phyloP scores from a whole-genome alignment of 1,140 invertebrate species.

The Limonius californicus region DNA sequence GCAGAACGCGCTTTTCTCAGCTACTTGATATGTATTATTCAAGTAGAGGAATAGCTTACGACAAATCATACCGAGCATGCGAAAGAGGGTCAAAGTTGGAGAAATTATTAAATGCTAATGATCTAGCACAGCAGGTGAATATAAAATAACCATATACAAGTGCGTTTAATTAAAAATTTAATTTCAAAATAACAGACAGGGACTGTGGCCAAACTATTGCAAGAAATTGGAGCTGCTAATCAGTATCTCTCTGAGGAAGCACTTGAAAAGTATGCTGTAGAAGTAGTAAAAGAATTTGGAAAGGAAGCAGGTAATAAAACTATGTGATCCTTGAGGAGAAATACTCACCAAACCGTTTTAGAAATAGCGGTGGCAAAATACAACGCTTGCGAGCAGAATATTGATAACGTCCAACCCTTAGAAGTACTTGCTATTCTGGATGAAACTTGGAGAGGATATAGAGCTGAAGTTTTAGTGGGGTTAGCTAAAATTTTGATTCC shows the following conservation, averaged over 20 bases:
- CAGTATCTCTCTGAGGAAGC: conserved; percentile 25
- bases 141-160: no score
- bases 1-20: conserved; percentile 58
- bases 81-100: conserved; percentile 52
- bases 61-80: conserved; percentile 54
- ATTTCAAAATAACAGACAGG: conserved; percentile 9
- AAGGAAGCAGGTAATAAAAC: conserved; percentile 30
- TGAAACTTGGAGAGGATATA: conserved; percentile 32
- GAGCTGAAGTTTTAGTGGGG: conserved; percentile 27
- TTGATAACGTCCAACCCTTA: conserved; percentile 19
- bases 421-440: conserved; percentile 41
- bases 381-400: conserved; percentile 1
- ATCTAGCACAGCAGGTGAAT: conserved; percentile 42
- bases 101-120: conserved; percentile 43
- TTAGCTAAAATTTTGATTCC: conserved; percentile 26
- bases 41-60: conserved; percentile 55
- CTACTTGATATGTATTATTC: conserved; percentile 69
- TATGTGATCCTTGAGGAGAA: no score
- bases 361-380: conserved; percentile 1
- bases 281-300: conserved; percentile 26
- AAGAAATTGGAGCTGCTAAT: conserved; percentile 28
- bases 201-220: conserved; percentile 30
- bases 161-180: no score
- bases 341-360: no score
- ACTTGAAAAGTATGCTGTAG: conserved; percentile 23